These are phyloP conservation scores for Halcyon smyrnensis DNA, from an alignment of 2,797 vertebrate species.

Conservation along the genomic window DNA sequence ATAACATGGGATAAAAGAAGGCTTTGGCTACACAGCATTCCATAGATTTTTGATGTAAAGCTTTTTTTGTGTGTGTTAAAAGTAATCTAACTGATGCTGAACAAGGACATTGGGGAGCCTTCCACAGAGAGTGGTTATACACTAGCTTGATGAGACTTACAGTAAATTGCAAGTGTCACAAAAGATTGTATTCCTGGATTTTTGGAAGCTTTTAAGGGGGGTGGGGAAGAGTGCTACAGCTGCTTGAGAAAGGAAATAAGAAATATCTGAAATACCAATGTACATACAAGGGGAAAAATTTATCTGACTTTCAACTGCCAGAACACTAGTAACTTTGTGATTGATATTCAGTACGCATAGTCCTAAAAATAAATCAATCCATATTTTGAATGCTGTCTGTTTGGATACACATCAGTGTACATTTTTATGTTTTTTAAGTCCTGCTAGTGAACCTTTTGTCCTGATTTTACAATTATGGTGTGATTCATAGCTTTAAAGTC, in stretches of 20 bases:
- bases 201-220: background rate
- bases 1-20: background rate
- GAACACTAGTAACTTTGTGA: background rate
- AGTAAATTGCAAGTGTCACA: background rate
- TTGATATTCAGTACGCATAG: constrained; percentile 14
- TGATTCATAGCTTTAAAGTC: background rate
- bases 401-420: background rate
- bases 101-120: background rate
- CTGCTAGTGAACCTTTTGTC: background rate
- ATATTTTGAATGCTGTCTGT: constrained; percentile 16
- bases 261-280: background rate
- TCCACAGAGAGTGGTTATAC: background rate
- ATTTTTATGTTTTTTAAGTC: background rate
- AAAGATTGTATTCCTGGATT: background rate
- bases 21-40: background rate
- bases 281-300: background rate
- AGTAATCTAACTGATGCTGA: background rate
- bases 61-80: background rate
- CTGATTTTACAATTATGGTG: background rate
- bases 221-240: too few relatives aligned
- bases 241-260: background rate
- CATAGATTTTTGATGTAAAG: background rate
- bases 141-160: background rate
- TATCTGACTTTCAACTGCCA: background rate
- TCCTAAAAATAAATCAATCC: constrained; percentile 37